phyloP scores from a whole-genome alignment of 2,888 invertebrate genomes.

The Saturnia japonica region DNA sequence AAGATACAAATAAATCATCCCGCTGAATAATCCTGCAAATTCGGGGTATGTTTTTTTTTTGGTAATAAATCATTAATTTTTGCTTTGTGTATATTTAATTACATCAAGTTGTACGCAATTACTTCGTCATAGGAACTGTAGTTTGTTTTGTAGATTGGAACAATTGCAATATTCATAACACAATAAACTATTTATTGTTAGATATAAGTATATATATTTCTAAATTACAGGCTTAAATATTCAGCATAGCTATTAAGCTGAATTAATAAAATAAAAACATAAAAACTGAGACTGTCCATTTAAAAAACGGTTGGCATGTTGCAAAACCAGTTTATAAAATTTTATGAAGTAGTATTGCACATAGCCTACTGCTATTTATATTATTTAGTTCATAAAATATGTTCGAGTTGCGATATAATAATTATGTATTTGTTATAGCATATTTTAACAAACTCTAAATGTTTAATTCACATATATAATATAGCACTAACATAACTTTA shows the following conservation, averaged over 20 bases:
- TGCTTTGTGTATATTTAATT: not conserved
- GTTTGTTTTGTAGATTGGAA: not conserved
- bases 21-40: not conserved
- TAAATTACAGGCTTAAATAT: slow-evolving; percentile 2
- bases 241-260: slow-evolving; percentile 3
- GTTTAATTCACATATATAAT: not conserved
- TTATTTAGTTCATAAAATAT: slow-evolving; percentile 27
- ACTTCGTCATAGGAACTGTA: not conserved
- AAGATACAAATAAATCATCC: not conserved
- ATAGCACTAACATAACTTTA: not conserved
- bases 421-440: slow-evolving; percentile 5
- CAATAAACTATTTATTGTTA: not conserved
- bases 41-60: not conserved
- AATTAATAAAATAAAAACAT: slow-evolving; percentile 32
- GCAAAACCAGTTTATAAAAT: slow-evolving; percentile 45
- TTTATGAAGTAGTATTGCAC: slow-evolving; percentile 45
- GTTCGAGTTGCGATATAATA: slow-evolving; percentile 9
- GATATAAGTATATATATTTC: not conserved
- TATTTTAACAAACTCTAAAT: not conserved
- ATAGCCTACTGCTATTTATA: slow-evolving; percentile 38
- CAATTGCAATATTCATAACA: not conserved
- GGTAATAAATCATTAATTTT: not conserved
- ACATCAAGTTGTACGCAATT: not conserved
- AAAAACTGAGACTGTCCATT: slow-evolving; percentile 35
- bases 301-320: slow-evolving; percentile 45